These are phyloP conservation scores for Ochropleura plecta DNA, from an alignment of 2,888 invertebrate species.

Conservation along the genomic window DNA sequence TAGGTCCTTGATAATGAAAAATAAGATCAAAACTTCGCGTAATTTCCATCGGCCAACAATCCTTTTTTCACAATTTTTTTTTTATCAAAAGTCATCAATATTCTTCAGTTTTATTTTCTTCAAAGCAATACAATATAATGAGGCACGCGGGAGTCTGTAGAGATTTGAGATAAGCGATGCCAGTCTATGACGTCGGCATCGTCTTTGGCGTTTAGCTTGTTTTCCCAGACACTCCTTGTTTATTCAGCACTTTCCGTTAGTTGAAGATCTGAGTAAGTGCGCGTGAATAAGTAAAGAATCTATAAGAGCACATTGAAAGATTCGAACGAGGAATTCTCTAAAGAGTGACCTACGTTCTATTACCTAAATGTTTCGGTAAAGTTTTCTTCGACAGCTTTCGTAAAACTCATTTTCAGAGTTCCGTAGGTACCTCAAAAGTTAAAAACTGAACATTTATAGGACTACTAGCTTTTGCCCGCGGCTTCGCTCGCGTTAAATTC, in stretches of 20 bases:
- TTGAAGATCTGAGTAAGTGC: constrained; percentile 23
- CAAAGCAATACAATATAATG: constrained; percentile 28
- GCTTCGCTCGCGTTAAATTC: too few relatives aligned
- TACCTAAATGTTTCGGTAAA: too few relatives aligned
- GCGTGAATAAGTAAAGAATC: constrained; percentile 32
- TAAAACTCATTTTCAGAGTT: not conserved
- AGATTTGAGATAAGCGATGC: constrained; percentile 33
- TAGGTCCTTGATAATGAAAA: too few relatives aligned
- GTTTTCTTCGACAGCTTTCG: not conserved
- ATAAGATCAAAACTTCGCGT: too few relatives aligned
- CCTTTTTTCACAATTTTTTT: too few relatives aligned
- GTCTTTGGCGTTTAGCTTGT: constrained; percentile 31
- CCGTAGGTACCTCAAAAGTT: too few relatives aligned
- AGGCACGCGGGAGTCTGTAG: constrained; percentile 16
- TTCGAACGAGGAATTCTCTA: not conserved
- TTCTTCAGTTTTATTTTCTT: constrained; percentile 8
- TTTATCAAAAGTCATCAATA: not conserved
- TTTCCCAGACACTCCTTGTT: constrained; percentile 26
- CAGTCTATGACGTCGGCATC: constrained; percentile 24
- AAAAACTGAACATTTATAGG: too few relatives aligned
- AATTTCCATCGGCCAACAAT: too few relatives aligned
- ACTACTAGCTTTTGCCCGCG: too few relatives aligned
- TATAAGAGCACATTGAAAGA: constrained; percentile 8
- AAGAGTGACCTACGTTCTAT: not conserved
- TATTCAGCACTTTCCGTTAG: constrained; percentile 35